Base-by-base conservation (phyloP, 2,797 vertebrate species). In the Vultur gryphus region DNA sequence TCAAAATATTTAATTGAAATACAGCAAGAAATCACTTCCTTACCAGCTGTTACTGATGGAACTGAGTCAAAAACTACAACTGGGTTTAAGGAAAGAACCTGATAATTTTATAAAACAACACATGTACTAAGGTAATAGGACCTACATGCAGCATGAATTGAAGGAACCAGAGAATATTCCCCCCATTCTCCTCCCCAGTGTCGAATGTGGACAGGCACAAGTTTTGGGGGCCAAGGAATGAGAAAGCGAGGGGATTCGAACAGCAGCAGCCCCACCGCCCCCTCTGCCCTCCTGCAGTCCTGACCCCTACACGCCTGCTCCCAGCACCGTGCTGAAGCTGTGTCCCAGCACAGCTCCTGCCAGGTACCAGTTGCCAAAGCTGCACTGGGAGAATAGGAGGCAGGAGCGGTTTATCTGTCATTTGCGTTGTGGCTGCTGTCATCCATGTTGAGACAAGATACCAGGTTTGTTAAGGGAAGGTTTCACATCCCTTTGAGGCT, bases 1-100 rank as follows among this genome's bases (percentile, higher is more conserved):
- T 54, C 29, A 54, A 85, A 93, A 94, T 91, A 71, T 95, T 92
- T 93, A 69, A 84, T 26, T 89, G 35, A 94, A 96, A 86, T 89
- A 71, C 8, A 61, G 14, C 16, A 78, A 87, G 65, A 92, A 88
- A 95, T 71, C 20, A 16, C 10, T 88, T 86, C 46, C 54, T 91
- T 84, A 58, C 13, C 51, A 93, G 58, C 54, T 94, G 71, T 37
- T 62, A 72, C 62, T 70, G 20, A 48, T 48, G 59, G 52, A 93
- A 93, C 29, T 43, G 10, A 84, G 35, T 82, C 69, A 95, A 90
- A 92, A 90, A 44, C 31, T 93, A 64, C 57, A 71, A 75, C 72
- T 33, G 16, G 16, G 10, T 71, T 93, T 89, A 91, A 72, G 59
- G 69, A 91, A 91, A 65, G 37, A 84, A 51, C 1, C 3, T n/a